Evolutionary conservation across 1,140 invertebrate species (phyloP).

Genomic region (Sycophaga agraensis): DNA sequence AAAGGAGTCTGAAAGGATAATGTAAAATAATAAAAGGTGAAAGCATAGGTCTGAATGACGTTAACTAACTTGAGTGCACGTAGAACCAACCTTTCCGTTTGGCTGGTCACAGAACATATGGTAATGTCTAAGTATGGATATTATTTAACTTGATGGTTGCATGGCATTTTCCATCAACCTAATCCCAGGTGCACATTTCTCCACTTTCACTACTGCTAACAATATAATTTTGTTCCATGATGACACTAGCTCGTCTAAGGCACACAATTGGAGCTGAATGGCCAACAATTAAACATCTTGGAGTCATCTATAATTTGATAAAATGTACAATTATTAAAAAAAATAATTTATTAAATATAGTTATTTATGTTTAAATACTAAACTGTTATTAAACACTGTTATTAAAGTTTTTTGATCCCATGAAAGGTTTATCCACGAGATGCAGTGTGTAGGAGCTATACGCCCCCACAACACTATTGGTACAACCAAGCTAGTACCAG

Average conservation of each 20-base stretch:
- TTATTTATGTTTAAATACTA: neutral
- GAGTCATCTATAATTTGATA: conserved; percentile 74
- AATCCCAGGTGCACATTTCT: conserved; percentile 99
- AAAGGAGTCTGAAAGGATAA: conserved; percentile 24
- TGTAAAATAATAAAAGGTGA: conserved; percentile 38
- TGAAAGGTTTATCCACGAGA: conserved; percentile 90
- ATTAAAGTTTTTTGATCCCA: conserved; percentile 89
- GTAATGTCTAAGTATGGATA: conserved; percentile 86
- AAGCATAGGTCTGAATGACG: conserved; percentile 58
- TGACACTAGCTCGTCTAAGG: conserved; percentile 73
- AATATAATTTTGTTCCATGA: conserved; percentile 84
- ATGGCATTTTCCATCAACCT: conserved; percentile 93
- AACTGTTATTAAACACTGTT: conserved; percentile 89
- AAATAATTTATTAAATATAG: conserved; percentile 2
- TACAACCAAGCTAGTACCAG: conserved; percentile 86
- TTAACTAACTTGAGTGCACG: conserved; percentile 60
- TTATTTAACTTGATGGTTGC: conserved; percentile 87
- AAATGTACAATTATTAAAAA: neutral
- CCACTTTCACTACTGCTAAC: conserved; percentile 94
- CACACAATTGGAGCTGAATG: conserved; percentile 93
- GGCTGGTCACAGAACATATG: conserved; percentile 73
- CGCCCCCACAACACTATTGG: conserved; percentile 97
- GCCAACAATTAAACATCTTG: conserved; percentile 90
- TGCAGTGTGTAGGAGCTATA: conserved; percentile 92
- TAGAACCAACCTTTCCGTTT: conserved; percentile 73